These are phyloP conservation scores for Tragopan temminckii DNA, from an alignment of 2,797 vertebrate genomes.

Conservation along the genomic window DNA sequence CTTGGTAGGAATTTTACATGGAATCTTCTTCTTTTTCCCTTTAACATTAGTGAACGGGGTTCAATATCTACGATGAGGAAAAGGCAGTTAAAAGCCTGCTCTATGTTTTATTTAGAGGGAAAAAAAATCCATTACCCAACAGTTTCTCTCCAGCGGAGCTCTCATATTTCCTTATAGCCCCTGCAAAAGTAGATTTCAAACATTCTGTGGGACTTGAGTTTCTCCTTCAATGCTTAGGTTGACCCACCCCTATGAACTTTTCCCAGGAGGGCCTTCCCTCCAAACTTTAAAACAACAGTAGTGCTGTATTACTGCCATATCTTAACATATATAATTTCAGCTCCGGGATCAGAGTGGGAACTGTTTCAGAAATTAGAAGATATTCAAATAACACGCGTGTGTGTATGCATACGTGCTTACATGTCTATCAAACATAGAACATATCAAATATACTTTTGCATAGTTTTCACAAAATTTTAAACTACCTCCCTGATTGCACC, in stretches of 20 bases:
- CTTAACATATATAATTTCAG: background rate
- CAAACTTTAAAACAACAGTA: background rate
- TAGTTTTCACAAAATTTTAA: background rate
- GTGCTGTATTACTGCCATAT: background rate
- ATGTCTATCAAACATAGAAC: background rate
- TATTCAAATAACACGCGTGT: background rate
- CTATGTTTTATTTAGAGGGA: background rate
- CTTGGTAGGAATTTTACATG: conserved; percentile 47
- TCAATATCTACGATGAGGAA: conserved; percentile 6
- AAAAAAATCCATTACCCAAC: background rate
- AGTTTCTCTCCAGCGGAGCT: conserved; percentile 25
- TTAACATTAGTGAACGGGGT: background rate
- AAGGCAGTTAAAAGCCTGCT: conserved; percentile 28
- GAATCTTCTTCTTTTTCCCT: background rate
- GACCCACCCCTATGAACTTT: background rate
- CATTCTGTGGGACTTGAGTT: background rate
- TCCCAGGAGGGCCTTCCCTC: background rate
- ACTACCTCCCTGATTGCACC: background rate
- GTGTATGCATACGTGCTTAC: background rate
- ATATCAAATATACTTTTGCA: accelerated
- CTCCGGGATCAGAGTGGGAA: background rate
- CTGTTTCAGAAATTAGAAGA: background rate
- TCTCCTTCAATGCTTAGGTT: background rate
- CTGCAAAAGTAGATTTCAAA: conserved; percentile 22
- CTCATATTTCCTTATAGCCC: conserved; percentile 30